phyloP scores from a whole-genome alignment of 2,797 vertebrate species.

The Ataeniobius toweri region DNA sequence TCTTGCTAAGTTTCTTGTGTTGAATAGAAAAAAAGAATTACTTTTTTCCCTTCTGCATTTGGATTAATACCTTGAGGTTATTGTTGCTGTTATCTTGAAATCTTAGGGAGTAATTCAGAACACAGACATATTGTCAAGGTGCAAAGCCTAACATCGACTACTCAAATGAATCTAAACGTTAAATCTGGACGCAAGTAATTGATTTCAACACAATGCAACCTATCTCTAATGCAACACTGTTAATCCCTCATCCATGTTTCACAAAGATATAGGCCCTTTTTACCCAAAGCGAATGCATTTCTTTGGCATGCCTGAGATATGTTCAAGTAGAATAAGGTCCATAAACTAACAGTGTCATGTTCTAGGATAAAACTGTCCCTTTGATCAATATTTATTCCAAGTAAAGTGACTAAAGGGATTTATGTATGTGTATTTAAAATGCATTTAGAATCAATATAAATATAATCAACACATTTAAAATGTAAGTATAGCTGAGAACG shows the following conservation, averaged over 20 bases:
- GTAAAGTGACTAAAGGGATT: background rate
- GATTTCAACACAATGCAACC: slow-evolving; percentile 27
- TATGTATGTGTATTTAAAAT: background rate
- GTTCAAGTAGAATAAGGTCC: background rate
- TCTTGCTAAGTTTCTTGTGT: slow-evolving; percentile 70
- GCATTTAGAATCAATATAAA: background rate
- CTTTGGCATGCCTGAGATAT: background rate
- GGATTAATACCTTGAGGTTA: slow-evolving; percentile 66
- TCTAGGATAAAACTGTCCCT: background rate
- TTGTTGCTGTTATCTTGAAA: slow-evolving; percentile 60
- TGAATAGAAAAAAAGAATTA: slow-evolving; percentile 55
- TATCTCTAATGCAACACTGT: slow-evolving; percentile 6
- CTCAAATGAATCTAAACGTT: slow-evolving; percentile 33
- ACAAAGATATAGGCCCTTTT: slow-evolving; percentile 9
- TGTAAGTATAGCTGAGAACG: background rate
- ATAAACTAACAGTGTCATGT: background rate
- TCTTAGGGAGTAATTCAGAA: slow-evolving; percentile 53
- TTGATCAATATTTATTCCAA: background rate
- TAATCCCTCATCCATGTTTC: slow-evolving; percentile 8
- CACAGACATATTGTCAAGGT: slow-evolving; percentile 29
- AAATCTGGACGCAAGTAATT: slow-evolving; percentile 7
- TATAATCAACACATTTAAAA: background rate
- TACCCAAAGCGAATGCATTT: slow-evolving; percentile 7
- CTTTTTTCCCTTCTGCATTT: slow-evolving; percentile 33
- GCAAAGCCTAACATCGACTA: slow-evolving; percentile 34